phyloP scores from a whole-genome alignment of 2,888 invertebrate species.

The Hanleya hanleyi region DNA sequence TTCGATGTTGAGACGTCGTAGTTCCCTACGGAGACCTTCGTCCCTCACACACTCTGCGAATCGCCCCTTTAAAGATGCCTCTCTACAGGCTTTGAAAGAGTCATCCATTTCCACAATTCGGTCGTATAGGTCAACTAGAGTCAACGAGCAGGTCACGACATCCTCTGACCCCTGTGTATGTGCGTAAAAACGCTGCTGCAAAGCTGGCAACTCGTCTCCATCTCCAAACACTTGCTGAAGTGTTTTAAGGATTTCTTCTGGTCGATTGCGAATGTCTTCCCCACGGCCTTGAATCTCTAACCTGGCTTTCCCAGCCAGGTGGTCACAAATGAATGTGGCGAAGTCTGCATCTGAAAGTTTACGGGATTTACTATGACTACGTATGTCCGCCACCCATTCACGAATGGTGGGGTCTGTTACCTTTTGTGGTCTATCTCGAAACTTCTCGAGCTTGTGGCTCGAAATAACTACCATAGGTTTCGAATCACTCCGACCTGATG shows the following conservation, averaged over 20 bases:
- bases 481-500: too few species aligned
- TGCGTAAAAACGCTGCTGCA: constrained; percentile 13
- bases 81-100: constrained; percentile 3
- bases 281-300: constrained; percentile 2
- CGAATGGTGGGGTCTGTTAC: not conserved
- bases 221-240: constrained; percentile 21
- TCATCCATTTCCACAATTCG: constrained; percentile 5
- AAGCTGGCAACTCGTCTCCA: constrained; percentile 10
- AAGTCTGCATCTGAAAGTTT: not conserved
- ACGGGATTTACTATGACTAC: not conserved
- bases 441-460: constrained; percentile 1
- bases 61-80: constrained; percentile 9
- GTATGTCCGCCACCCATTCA: constrained; percentile 16
- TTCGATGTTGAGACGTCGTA: constrained; percentile 12
- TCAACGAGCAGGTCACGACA: constrained; percentile 12
- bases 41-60: constrained; percentile 15
- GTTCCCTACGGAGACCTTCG: constrained; percentile 12
- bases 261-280: not conserved
- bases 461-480: constrained; percentile 9
- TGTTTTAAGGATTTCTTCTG: too few species aligned
- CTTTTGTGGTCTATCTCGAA: constrained; percentile 14
- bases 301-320: constrained; percentile 1
- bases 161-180: constrained; percentile 14
- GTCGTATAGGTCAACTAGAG: constrained; percentile 16
- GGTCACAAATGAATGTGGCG: constrained; percentile 8